These are phyloP conservation scores for Perizoma affinitatum DNA, from an alignment of 2,888 invertebrate species.

Conservation along the genomic window DNA sequence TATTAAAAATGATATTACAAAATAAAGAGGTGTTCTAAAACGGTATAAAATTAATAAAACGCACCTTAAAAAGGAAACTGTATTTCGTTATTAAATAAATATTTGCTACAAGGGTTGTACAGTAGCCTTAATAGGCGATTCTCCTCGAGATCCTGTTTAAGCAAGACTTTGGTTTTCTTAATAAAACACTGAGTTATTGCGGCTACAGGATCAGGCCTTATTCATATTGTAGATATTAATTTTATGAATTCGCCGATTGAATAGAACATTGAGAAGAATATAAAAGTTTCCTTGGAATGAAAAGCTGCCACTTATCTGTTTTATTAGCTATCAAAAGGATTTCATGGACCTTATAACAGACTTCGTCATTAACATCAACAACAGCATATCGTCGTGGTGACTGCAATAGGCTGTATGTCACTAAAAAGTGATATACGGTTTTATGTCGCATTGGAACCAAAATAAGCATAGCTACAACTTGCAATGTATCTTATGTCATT, in stretches of 20 bases:
- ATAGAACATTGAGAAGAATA: slow-evolving; percentile 36
- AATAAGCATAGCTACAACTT: too few species aligned
- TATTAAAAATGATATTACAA: slow-evolving; percentile 14
- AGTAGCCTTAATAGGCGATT: slow-evolving; percentile 49
- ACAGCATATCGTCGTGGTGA: too few species aligned
- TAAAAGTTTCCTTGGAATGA: slow-evolving; percentile 22
- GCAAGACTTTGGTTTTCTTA: slow-evolving; percentile 40
- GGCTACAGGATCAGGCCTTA: slow-evolving; percentile 30
- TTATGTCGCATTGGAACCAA: too few species aligned
- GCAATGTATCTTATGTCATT: too few species aligned
- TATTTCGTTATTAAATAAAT: slow-evolving; percentile 50
- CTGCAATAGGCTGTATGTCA: too few species aligned
- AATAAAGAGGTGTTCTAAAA: slow-evolving; percentile 21
- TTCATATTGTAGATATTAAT: slow-evolving; percentile 39
- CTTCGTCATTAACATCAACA: too few species aligned
- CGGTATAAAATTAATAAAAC: slow-evolving; percentile 35
- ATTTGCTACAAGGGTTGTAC: slow-evolving; percentile 48
- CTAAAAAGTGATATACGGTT: too few species aligned
- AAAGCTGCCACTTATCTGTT: slow-evolving; percentile 16
- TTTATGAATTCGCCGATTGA: slow-evolving; percentile 34
- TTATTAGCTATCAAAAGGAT: slow-evolving; percentile 20
- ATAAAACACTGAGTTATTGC: slow-evolving; percentile 50
- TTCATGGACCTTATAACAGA: too few species aligned
- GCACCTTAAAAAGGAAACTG: slow-evolving; percentile 40
- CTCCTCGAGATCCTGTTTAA: slow-evolving; percentile 43